phyloP scores from a whole-genome alignment of 1,140 invertebrate species.

The Drosophila athabasca region DNA sequence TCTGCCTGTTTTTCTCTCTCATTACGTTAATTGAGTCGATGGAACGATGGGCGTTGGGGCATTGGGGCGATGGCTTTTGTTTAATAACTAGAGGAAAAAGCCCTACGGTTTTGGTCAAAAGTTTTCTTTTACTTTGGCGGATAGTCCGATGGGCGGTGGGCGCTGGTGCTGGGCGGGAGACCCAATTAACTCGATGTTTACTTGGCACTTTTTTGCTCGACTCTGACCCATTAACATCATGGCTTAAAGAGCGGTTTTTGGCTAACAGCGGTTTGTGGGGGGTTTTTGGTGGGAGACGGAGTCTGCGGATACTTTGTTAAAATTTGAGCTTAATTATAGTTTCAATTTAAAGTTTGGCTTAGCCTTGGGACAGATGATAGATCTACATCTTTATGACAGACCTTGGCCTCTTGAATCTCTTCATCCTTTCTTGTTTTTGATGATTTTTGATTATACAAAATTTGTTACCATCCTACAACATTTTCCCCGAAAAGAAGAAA shows the following conservation, averaged over 20 bases:
- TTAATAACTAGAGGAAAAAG: conserved; percentile 1
- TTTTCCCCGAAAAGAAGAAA: too few relatives aligned
- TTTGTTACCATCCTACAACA: too few relatives aligned
- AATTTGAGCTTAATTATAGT: too few relatives aligned
- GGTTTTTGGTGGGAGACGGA: neutral
- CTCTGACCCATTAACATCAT: conserved; percentile 14
- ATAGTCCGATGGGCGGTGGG: neutral
- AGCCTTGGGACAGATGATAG: too few relatives aligned
- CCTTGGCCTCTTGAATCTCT: too few relatives aligned
- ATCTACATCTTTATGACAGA: too few relatives aligned
- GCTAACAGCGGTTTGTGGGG: neutral
- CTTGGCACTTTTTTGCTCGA: conserved; percentile 13
- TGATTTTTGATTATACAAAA: too few relatives aligned
- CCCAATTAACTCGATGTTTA: conserved; percentile 23
- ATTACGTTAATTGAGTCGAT: conserved; percentile 57
- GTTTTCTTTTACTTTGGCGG: conserved; percentile 13
- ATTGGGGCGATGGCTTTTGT: conserved; percentile 10
- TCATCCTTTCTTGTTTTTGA: too few relatives aligned
- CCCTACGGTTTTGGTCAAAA: too few relatives aligned
- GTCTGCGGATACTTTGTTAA: too few relatives aligned
- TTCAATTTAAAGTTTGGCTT: too few relatives aligned
- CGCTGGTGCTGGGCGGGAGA: neutral
- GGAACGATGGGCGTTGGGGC: neutral
- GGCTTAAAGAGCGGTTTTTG: conserved; percentile 4
- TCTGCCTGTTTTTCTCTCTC: conserved; percentile 25